phyloP scores from a whole-genome alignment of 2,888 invertebrate species.

The Xestobium rufovillosum region DNA sequence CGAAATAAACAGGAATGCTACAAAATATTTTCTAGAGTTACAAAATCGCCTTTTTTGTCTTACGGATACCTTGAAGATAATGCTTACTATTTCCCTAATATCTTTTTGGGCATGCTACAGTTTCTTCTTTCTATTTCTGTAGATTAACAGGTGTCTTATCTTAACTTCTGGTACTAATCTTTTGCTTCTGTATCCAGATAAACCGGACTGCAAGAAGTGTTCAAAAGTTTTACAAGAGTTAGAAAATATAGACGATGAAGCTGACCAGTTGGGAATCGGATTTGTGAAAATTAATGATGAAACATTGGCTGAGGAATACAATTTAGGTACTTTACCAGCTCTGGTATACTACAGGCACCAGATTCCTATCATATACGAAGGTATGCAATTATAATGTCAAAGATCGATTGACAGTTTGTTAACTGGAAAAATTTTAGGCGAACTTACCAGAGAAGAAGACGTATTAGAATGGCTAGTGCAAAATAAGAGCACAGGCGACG shows the following conservation, averaged over 20 bases:
- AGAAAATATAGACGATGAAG: slow-evolving; percentile 92
- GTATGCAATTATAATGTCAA: no score
- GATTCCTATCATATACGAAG: slow-evolving; percentile 91
- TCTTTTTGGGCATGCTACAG: no score
- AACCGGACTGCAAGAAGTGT: slow-evolving; percentile 87
- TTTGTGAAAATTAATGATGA: slow-evolving; percentile 93
- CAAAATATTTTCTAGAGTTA: no score
- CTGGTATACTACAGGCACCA: slow-evolving; percentile 90
- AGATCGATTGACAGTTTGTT: slow-evolving; percentile 20
- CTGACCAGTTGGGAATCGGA: slow-evolving; percentile 87
- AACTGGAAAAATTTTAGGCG: slow-evolving; percentile 51
- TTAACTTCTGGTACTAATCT: no score
- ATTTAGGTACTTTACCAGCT: slow-evolving; percentile 78
- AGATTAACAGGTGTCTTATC: no score
- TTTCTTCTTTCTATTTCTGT: no score
- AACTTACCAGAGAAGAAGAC: slow-evolving; percentile 83
- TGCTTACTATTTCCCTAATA: no score
- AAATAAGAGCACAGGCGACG: slow-evolving; percentile 88
- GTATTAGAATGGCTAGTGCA: slow-evolving; percentile 90
- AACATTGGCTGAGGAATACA: slow-evolving; percentile 85
- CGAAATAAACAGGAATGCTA: no score
- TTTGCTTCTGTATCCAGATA: slow-evolving; percentile 55
- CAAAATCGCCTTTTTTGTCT: no score
- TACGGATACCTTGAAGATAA: no score
- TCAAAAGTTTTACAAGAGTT: slow-evolving; percentile 83